Evolutionary conservation across 2,888 invertebrate species (phyloP), one percentile per base, ranked within the genome.

Genomic region (Calameuta pallipes): DNA sequence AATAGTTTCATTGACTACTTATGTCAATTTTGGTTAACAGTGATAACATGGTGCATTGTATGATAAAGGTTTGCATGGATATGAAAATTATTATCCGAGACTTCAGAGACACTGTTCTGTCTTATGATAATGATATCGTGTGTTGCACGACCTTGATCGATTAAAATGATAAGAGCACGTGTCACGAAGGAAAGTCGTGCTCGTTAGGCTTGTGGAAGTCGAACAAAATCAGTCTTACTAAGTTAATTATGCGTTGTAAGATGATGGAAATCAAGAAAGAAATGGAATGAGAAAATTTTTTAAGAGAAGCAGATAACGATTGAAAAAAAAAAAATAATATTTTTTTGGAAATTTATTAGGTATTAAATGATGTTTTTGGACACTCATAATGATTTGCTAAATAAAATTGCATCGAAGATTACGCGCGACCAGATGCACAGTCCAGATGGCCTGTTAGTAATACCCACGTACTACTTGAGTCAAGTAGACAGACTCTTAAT

Each of bases 401-500:
- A 23, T 56, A 56, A 56, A 56, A 56, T 56, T 56, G 23, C 56
- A 56, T 56, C 23, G 9, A 56, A 23, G 9, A 56, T 56, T 56
- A 56, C 56, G 23, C 56, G 23, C 23, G 9, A 56, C 0, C 56
- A 56, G 56, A 56, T 56, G 56, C 56, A 23, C 23, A 2, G 56
- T 56, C 71, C 71, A 71, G 71, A 71, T 71, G 71, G 71, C 71
- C 15, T 12, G 56, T 23, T 56, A 23, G 56, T 3, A 23, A 23
- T 56, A 56, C 36, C 36, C 3, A 36, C 23, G 56, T 56, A 56
- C 56, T 56, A 56, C 56, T 56, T 23, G 56, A 56, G 13, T 71
- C 71, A 71, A 71, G 71, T 71, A 34, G 33, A 34, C 71, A 15
- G 33, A 31, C 71, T 71, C 71, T 71, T 34, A 71, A 71, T 71